Evolutionary conservation across 2,797 vertebrate genomes (phyloP).

Genomic region (Atherinosoma microstoma): DNA sequence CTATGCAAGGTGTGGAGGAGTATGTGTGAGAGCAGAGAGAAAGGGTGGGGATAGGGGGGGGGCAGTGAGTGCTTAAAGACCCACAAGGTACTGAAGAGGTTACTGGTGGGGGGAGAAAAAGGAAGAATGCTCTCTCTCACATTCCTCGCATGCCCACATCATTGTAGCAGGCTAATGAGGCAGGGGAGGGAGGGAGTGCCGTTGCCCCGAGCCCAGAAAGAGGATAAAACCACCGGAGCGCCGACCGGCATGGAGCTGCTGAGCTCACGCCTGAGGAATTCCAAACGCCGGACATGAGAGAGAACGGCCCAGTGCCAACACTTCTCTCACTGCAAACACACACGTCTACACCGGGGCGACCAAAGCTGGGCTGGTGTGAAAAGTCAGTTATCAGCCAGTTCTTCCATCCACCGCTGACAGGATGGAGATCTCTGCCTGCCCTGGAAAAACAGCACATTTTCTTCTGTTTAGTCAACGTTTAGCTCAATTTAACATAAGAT

Average conservation of each 20-base stretch:
- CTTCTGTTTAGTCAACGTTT: not conserved
- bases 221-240: constrained; percentile 36
- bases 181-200: constrained; percentile 29
- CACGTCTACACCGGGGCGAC: constrained; percentile 1
- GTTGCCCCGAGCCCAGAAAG: constrained; percentile 27
- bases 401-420: not conserved
- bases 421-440: not conserved
- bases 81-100: constrained; percentile 55
- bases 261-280: constrained; percentile 74
- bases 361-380: constrained; percentile 1
- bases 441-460: not conserved
- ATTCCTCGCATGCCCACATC: constrained; percentile 73
- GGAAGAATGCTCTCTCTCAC: constrained; percentile 62
- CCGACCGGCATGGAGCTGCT: constrained; percentile 31
- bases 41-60: not conserved
- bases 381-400: not conserved
- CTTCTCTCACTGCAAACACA: constrained; percentile 10
- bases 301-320: constrained; percentile 26
- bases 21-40: not conserved
- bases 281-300: constrained; percentile 53
- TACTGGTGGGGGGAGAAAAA: constrained; percentile 20
- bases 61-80: constrained; percentile 38
- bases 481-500: not conserved
- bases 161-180: constrained; percentile 73
- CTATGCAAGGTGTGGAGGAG: constrained; percentile 33